Evolutionary conservation across 2,113 vertebrate species (phyloP), one percentile per base, ranked within the genome.

Genomic region (Catharus minimus): DNA sequence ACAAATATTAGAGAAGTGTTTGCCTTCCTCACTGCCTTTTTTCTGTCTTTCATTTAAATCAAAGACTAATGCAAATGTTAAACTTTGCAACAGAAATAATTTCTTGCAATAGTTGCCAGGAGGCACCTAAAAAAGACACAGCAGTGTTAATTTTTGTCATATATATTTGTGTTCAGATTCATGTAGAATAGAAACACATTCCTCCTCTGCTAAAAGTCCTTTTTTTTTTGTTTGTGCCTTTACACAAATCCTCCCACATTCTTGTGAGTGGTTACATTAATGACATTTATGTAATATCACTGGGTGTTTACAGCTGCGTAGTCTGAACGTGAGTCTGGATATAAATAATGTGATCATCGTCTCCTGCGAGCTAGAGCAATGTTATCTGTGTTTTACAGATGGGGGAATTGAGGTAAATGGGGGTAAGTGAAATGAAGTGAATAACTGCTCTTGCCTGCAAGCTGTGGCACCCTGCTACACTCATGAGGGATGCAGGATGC

Each of bases 211-310:
- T 1, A 1, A 69, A 88, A 77, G 41, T 81, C 72, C 53, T 27
- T 50, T 50, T 50, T 52, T 52, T 50, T 52, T 52, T 7, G 23
- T 88, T 89, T 95, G 75, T 78, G 88, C 68, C 76, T 75, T 88
- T 78, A 56, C 73, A 90, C 88, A 96, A 88, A 89, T 91, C 88
- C 86, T 95, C 90, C 92, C 62, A 84, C 44, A 0, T 75, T 81
- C 57, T 64, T 22, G 3, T 62, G 50, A 90, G 80, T 39, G 76
- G 86, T 75, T 95, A 62, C 50, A 71, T 61, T 90, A 83, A 92
- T 72, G 90, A 65, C 88, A 82, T 92, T 94, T 90, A 82, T 91
- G 50, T 90, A 92, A 72, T 69, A 75, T 60, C 9, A 2, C 69
- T 65, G 78, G 57, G 7, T 92, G 86, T 93, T 91, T 92, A 83